Evolutionary conservation across 1,140 invertebrate species (phyloP), one percentile per base, ranked within the genome.

Genomic region (Trichomalopsis sarcophagae): DNA sequence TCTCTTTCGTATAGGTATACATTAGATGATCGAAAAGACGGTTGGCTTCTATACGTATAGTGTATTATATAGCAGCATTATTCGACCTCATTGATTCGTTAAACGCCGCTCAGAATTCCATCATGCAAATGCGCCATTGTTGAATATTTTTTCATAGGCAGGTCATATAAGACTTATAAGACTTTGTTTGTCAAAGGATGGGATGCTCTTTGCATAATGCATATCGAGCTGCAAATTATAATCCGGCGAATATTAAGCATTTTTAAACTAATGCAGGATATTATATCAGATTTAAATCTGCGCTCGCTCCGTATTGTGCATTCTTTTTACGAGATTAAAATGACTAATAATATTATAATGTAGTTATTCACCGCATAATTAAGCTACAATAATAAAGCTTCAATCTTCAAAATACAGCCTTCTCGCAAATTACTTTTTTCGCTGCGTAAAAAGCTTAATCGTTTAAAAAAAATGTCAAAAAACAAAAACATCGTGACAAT

Each of bases 111-210:
- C 21, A 3, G 68, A 71, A 71, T 71, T 71, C 13, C 7, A 71
- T 71, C 30, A 71, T 71, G 68, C 30, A 30, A 71, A 71, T 71
- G 68, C 27, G 68, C 21, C 30, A 30, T 71, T 71, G 68, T 71
- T 71, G 30, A 71, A 30, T 30, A 33, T 71, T 62, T 17, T 71
- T 71, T 71, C 68, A 11, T 33, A 71, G 68, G 10, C 30, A 17
- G 23, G 4, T 71, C 68, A 11, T n/a, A 71, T n/a, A 71, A n/a
- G 6, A n/a, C n/a, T n/a, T n/a, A n/a, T n/a, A n/a, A 13, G 30
- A 71, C 17, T 21, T n/a, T 71, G 68, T 71, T 71, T 71, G 11
- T 71, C 68, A 71, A 62, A 71, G 27, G 23, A 30, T 30, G 27
- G 11, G 68, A n/a, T 23, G 11, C 68, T 71, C 10, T 71, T 71